Conservation (phyloP, 1,140 invertebrate genomes). For the Dinothrombium tinctorium region DNA sequence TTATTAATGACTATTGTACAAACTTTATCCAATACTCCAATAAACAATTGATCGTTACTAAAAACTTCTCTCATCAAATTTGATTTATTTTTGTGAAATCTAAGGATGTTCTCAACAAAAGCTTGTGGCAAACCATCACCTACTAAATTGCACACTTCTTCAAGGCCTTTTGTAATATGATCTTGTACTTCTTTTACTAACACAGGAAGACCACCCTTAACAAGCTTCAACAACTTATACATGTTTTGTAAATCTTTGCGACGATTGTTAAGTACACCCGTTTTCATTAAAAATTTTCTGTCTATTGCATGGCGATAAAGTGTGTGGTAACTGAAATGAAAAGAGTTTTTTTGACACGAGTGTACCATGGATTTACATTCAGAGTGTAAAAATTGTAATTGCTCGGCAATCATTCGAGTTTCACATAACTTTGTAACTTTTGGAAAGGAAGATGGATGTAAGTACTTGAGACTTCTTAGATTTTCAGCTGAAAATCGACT, state of each 20-base stretch:
- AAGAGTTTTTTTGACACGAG: too few species aligned
- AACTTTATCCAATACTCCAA: constrained; percentile 70
- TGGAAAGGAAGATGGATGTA: constrained; percentile 43
- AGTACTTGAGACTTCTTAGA: constrained; percentile 49
- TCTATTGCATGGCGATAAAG: too few species aligned
- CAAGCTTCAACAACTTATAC: constrained; percentile 62
- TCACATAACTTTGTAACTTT: constrained; percentile 49
- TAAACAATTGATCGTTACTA: constrained; percentile 68
- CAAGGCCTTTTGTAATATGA: constrained; percentile 55
- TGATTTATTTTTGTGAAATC: constrained; percentile 72
- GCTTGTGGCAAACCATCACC: constrained; percentile 29
- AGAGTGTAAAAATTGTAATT: constrained; percentile 56
- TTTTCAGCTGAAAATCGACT: constrained; percentile 59
- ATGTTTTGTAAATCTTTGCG: constrained; percentile 63
- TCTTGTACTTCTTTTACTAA: constrained; percentile 62
- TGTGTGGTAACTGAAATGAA: too few species aligned
- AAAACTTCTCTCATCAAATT: constrained; percentile 53
- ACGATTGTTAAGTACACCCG: constrained; percentile 46
- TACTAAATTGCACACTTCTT: constrained; percentile 38
- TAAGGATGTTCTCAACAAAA: constrained; percentile 78
- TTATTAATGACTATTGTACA: constrained; percentile 46
- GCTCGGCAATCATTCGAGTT: constrained; percentile 60
- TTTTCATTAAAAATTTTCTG: too few species aligned
- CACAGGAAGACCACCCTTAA: constrained; percentile 44
- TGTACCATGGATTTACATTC: constrained; percentile 63